phyloP scores from a whole-genome alignment of 2,113 vertebrate genomes.

The Cranoglanis bouderius region DNA sequence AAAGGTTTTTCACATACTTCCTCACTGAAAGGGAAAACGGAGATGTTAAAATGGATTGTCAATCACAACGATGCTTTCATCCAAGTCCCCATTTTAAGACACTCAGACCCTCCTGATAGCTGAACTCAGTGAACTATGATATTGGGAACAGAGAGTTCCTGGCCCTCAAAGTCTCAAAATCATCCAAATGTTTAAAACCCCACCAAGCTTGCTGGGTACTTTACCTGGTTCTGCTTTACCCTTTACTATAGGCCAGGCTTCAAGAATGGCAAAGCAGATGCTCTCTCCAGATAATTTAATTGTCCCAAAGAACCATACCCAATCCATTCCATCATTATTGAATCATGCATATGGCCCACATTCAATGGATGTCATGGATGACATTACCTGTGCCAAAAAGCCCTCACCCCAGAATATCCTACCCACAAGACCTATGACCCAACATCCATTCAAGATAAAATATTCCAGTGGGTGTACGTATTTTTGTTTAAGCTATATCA shows the following conservation, averaged over 20 bases:
- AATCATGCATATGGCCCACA: too few species aligned
- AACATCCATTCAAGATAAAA: too few species aligned
- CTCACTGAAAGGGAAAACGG: background rate
- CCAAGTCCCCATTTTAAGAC: background rate
- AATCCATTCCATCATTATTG: too few species aligned
- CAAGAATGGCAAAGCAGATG: too few species aligned
- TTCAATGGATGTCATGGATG: too few species aligned
- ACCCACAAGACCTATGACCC: too few species aligned
- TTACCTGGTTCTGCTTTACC: background rate
- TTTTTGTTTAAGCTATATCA: too few species aligned
- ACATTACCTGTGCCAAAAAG: too few species aligned
- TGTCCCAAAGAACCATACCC: too few species aligned
- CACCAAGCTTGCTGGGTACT: background rate
- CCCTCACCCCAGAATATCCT: too few species aligned
- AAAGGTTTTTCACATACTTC: background rate
- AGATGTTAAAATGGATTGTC: background rate
- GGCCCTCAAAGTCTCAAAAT: background rate
- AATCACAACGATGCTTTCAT: background rate
- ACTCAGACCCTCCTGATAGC: background rate
- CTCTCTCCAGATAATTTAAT: too few species aligned
- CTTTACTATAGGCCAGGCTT: background rate
- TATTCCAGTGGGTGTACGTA: too few species aligned
- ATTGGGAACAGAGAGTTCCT: background rate
- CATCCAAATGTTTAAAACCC: background rate
- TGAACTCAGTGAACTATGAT: background rate